Percentiles rank a stretch among this genome's conserved stretches.
Evolutionary conservation across 1,140 invertebrate genomes (phyloP).

Genomic region (Atta colombica): DNA sequence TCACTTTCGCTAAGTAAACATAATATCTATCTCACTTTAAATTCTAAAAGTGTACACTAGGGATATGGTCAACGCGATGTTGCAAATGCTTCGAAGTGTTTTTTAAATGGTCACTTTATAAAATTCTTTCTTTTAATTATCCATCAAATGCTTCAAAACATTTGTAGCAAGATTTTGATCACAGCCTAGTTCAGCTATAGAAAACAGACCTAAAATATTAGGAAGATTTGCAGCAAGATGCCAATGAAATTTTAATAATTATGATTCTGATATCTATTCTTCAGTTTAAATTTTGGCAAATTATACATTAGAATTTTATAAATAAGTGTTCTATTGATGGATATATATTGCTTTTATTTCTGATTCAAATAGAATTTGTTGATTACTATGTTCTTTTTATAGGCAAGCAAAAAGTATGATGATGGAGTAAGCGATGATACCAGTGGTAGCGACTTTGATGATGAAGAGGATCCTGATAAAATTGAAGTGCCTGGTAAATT

Average conservation of each 20-base stretch:
- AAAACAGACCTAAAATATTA: too few relatives aligned
- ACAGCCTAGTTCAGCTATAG: too few relatives aligned
- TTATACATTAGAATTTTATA: neutral
- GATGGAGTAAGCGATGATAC: slow-evolving; percentile 89
- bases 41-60: too few relatives aligned
- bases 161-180: too few relatives aligned
- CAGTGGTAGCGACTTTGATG: slow-evolving; percentile 93
- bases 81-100: too few relatives aligned
- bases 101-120: too few relatives aligned
- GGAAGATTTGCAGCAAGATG: neutral
- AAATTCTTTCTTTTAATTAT: too few relatives aligned
- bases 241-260: neutral
- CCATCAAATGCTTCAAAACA: too few relatives aligned
- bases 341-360: neutral
- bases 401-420: slow-evolving; percentile 78
- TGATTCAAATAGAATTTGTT: neutral
- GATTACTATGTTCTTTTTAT: slow-evolving; percentile 17
- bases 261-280: neutral
- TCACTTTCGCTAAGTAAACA: too few relatives aligned
- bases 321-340: neutral
- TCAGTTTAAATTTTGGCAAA: neutral
- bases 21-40: too few relatives aligned
- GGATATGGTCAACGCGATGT: too few relatives aligned
- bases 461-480: slow-evolving; percentile 96
- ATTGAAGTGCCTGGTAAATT: slow-evolving; percentile 93